Base-by-base conservation (phyloP, 2,113 vertebrate species). In the Salvator merianae region DNA sequence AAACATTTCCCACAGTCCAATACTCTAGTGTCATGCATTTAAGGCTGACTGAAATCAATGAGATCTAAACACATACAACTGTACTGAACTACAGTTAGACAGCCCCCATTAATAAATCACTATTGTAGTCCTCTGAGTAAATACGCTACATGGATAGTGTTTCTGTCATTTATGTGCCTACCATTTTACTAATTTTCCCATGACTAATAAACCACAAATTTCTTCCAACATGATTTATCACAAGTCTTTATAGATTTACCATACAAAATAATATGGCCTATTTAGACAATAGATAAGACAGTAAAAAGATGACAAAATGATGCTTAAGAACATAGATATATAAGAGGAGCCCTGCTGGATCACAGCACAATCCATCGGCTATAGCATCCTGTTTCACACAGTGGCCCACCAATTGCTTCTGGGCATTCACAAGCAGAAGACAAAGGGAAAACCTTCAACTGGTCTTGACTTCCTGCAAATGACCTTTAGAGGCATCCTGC, bases 261-360 rank as follows among this genome's bases (percentile, higher is more conserved):
- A 84, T 65, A 77, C 5, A 84, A 30, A 66, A 65, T 82, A 73
- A 85, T 90, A 80, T 81, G 65, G 22, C 20, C 62, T 86, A 26
- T 86, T 30, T 78, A 62, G 0, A 7, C 81, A 89, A 68, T 79
- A 20, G 0, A 40, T 16, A 82, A 10, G 32, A 38, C 7, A 76
- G 77, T 28, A 2, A 78, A 34, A 32, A 26, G 62, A 55, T 63
- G 5, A 70, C 79, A 0, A 53, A 0, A 0, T 20, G 20, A 86
- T 74, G 73, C 1, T 18, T 91, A 75, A 76, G 0, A 90, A 43
- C n/a, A 38, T 24, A 5, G 72, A 40, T 53, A 73, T 24, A 28
- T n/a, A n/a, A n/a, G n/a, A n/a, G n/a, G n/a, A n/a, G n/a, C n/a
- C n/a, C n/a, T n/a, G n/a, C n/a, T n/a, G n/a, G n/a, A n/a, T n/a